Evolutionary conservation across 2,113 vertebrate species (phyloP), one percentile per base, ranked within the genome.

Genomic region (Podocnemis expansa): DNA sequence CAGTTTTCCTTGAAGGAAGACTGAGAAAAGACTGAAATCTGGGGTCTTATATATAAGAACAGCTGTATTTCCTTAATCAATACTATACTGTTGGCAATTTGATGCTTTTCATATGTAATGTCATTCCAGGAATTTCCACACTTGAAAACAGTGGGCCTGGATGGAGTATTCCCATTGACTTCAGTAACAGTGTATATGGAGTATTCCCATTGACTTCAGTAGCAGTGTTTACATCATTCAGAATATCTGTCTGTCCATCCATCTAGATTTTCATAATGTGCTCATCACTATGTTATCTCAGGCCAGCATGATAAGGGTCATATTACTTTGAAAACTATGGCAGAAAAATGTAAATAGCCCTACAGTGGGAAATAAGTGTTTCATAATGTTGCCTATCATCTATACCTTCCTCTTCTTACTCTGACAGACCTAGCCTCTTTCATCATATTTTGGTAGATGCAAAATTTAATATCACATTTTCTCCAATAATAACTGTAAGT

Each of bases 381-480:
- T 82, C 92, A 3, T 90, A 82, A 91, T 80, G 25, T 88, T 89
- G 87, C 89, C 82, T 92, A 95, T 94, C 96, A 87, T 91, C 63
- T 90, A 87, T 86, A 76, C 52, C 90, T 95, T 86, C 80, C 47
- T 92, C 0, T 0, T 63, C 73, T 8, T 92, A 93, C 96, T 89
- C 87, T 79, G 94, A 89, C 84, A 94, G 56, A 70, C 70, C 80
- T 47, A 56, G 67, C 80, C 93, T 93, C 85, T 88, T 84, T 95
- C 86, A 88, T 93, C 89, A 43, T 19, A 54, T 73, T 43, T 41
- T 49, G 60, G 58, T 54, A 70, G 81, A 81, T 94, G 91, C 76
- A 94, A 94, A 96, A 97, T 85, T 87, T 27, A 92, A 95, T 96
- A 95, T 84, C 85, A 2, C 89, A 93, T 79, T 95, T 97, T 94